Evolutionary conservation across 2,113 vertebrate genomes (phyloP).

Genomic region (Centropus bengalensis): DNA sequence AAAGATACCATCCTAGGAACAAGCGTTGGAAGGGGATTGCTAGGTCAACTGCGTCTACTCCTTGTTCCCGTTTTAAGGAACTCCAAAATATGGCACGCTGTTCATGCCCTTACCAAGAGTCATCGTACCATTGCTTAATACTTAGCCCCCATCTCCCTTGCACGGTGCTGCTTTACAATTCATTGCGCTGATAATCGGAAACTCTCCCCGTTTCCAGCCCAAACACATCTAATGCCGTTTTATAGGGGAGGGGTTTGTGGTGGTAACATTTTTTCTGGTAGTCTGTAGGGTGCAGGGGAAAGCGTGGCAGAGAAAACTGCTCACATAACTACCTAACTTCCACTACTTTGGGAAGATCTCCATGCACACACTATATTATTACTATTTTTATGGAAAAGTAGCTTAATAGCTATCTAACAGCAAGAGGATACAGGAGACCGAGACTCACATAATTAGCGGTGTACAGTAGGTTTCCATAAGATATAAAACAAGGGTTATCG

Average conservation of each 20-base stretch:
- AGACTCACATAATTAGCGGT: not conserved
- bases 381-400: not conserved
- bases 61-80: not conserved
- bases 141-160: not conserved
- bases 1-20: constrained; percentile 45
- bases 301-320: not conserved
- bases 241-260: not conserved
- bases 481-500: not conserved
- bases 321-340: not conserved
- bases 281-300: not conserved
- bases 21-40: not conserved
- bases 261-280: not conserved
- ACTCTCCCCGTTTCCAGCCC: not conserved
- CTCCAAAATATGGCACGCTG: not conserved
- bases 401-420: not conserved
- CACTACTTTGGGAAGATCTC: not conserved
- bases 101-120: not conserved
- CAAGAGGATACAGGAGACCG: not conserved
- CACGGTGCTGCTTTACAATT: not conserved
- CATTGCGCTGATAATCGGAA: not conserved
- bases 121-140: not conserved
- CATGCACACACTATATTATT: not conserved
- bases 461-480: not conserved
- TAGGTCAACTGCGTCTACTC: not conserved
- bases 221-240: not conserved